Conservation (phyloP, 1,140 invertebrate genomes). For the Ips typographus region DNA sequence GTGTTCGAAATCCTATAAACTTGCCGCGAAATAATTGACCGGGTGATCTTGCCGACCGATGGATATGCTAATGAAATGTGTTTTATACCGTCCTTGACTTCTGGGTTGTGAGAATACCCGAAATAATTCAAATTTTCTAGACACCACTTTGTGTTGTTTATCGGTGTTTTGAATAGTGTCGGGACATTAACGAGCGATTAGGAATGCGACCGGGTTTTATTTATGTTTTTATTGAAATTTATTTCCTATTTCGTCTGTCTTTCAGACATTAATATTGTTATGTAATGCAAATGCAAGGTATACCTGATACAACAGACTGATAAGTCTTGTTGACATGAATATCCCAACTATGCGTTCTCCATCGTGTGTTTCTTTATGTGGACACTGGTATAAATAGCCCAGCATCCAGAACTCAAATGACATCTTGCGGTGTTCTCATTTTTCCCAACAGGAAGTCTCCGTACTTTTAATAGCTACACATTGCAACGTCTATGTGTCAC, state of each 20-base stretch:
- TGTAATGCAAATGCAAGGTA: too few species aligned
- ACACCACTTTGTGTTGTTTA: background rate
- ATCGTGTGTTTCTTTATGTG: slow-evolving; percentile 18
- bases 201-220: too few species aligned
- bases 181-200: too few species aligned
- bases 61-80: slow-evolving; percentile 3
- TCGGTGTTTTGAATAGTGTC: background rate
- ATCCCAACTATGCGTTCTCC: slow-evolving; percentile 6
- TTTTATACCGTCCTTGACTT: slow-evolving; percentile 12
- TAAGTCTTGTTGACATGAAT: background rate
- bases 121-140: slow-evolving; percentile 7
- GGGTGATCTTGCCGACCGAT: background rate
- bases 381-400: slow-evolving; percentile 15
- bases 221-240: too few species aligned
- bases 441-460: slow-evolving; percentile 22
- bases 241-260: too few species aligned
- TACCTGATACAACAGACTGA: background rate
- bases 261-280: too few species aligned
- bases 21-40: background rate
- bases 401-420: slow-evolving; percentile 14
- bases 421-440: slow-evolving; percentile 19
- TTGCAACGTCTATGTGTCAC: background rate
- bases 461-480: slow-evolving; percentile 12
- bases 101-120: background rate
- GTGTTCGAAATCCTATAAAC: background rate